A percentile compares a stretch with the other conserved stretches of the same genome.
These are phyloP conservation scores for Drosophila sordidula DNA, from an alignment of 2,888 invertebrate species.

Conservation along the genomic window DNA sequence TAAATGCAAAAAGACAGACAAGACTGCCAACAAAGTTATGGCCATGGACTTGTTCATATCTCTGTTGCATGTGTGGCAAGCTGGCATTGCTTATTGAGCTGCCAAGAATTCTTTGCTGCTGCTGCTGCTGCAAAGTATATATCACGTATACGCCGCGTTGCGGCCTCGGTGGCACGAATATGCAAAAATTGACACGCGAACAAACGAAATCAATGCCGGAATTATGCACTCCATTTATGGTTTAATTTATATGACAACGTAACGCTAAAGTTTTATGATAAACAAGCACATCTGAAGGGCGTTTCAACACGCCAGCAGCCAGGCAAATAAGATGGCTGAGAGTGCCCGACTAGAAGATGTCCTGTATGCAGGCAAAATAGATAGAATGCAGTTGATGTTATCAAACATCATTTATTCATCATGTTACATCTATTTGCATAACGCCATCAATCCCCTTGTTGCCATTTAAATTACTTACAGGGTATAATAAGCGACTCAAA, in stretches of 20 bases:
- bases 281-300: conserved; percentile 51
- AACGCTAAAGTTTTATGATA: conserved; percentile 48
- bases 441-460: too few species aligned
- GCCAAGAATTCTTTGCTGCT: not conserved
- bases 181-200: conserved; percentile 55
- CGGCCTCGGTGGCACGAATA: conserved; percentile 31
- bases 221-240: conserved; percentile 49
- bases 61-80: conserved; percentile 44
- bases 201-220: conserved; percentile 59
- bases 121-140: conserved; percentile 15
- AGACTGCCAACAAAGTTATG: conserved; percentile 44
- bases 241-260: conserved; percentile 53
- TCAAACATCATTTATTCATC: too few species aligned
- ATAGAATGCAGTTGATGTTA: too few species aligned
- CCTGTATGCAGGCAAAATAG: too few species aligned
- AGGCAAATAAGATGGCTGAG: not conserved
- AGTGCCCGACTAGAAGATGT: not conserved
- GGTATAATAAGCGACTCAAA: conserved; percentile 7
- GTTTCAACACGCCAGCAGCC: conserved; percentile 16
- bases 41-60: conserved; percentile 40
- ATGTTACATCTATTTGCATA: too few species aligned
- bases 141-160: conserved; percentile 53
- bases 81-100: conserved; percentile 1
- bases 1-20: conserved; percentile 41
- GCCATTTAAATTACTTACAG: not conserved